Evolutionary conservation across 2,888 invertebrate species (phyloP), one percentile per base, ranked within the genome.

Genomic region (Ceriagrion tenellum): DNA sequence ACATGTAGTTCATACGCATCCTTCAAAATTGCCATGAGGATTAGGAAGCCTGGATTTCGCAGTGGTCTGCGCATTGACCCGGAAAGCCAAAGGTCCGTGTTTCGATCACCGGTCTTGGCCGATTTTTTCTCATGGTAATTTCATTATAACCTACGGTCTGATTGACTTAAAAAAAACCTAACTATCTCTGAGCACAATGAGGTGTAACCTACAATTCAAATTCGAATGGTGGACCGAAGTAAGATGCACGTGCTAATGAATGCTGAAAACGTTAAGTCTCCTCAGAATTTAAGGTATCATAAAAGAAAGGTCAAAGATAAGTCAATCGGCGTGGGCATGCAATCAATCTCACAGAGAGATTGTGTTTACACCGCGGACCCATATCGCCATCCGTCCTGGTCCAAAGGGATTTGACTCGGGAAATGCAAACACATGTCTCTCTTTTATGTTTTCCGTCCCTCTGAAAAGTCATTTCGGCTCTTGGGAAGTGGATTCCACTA

Each of bases 401-500:
- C 30, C 30, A 81, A 81, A 35, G 13, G n/a, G 81, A 81, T 81
- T 35, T 81, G 16, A 35, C 81, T 81, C 35, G 35, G 35, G 81
- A 35, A 81, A 81, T 81, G 81, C 81, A 81, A 81, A 81, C 81
- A 81, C 12, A 13, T 35, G 81, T 35, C 81, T 13, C 35, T 35
- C 35, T 81, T 35, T 35, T 81, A 30, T 81, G 4, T 35, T 81
- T 81, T 81, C 81, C 81, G 35, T 81, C 35, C 35, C 35, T 35
- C 81, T 2, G n/a, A 35, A 81, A 81, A 81, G 81, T 81, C 81
- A 81, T 81, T 81, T 81, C 35, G 81, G 81, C 35, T 35, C 81
- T 35, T 13, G 35, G 13, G 35, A 81, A 81, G 74, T 35, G 74
- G 74, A 81, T 81, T 26, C 26, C 35, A 13, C 18, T 35, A 35